Conservation (phyloP, 2,113 vertebrate genomes). For the Datnioides undecimradiatus region DNA sequence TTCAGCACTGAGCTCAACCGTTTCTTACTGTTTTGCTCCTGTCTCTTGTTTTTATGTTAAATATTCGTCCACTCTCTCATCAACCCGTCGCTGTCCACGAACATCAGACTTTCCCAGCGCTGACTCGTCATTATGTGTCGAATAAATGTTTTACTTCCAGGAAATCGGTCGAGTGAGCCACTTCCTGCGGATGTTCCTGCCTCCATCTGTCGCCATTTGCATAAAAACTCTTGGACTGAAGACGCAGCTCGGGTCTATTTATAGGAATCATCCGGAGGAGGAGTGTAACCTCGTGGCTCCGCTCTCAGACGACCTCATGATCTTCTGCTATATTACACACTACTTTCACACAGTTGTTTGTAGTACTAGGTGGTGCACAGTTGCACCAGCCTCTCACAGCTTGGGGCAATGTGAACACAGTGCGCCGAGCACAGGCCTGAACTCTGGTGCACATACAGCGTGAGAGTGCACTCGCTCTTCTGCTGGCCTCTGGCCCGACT, state of each 20-base stretch:
- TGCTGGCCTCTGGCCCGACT: constrained; percentile 47
- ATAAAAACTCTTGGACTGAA: constrained; percentile 23
- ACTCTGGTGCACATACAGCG: not conserved
- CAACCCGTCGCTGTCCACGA: not conserved
- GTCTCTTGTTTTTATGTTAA: too few relatives aligned
- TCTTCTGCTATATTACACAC: constrained; percentile 10
- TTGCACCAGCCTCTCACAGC: constrained; percentile 50
- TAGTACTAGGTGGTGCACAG: constrained; percentile 20
- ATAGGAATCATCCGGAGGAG: constrained; percentile 34
- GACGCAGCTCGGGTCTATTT: constrained; percentile 8
- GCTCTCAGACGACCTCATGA: constrained; percentile 53
- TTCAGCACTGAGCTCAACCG: too few relatives aligned
- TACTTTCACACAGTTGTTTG: constrained; percentile 19
- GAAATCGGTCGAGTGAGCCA: not conserved
- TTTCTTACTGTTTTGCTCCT: too few relatives aligned
- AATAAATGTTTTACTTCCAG: constrained; percentile 10
- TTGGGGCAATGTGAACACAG: constrained; percentile 44
- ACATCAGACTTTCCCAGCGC: not conserved
- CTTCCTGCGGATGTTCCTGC: not conserved
- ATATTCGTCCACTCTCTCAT: too few relatives aligned
- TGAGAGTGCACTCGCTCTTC: constrained; percentile 24
- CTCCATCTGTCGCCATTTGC: constrained; percentile 19
- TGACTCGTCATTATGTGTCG: not conserved
- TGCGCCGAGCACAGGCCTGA: not conserved
- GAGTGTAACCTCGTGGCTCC: constrained; percentile 24